A percentile compares a stretch with the other conserved stretches of the same genome.
Conservation (phyloP, 1,140 invertebrate genomes). For the Littorina saxatilis region DNA sequence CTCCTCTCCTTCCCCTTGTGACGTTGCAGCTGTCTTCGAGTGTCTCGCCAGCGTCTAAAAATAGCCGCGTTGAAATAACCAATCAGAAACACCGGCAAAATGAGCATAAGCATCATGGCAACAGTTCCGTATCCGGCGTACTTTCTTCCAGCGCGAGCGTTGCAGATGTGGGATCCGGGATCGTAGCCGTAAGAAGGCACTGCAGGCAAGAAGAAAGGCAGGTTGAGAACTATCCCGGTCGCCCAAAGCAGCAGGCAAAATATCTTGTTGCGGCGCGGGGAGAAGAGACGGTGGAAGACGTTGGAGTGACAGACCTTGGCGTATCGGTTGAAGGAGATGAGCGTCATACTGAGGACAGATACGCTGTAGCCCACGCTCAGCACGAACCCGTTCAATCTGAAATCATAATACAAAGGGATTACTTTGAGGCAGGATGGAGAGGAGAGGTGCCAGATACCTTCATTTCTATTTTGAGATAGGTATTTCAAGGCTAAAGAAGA, state of each 20-base stretch:
- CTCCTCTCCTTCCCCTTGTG: neutral
- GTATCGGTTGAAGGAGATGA: slow-evolving; percentile 24
- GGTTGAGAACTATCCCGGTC: neutral
- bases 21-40: neutral
- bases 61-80: slow-evolving; percentile 16
- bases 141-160: neutral
- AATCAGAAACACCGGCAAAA: neutral
- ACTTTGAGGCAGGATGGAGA: too few species aligned
- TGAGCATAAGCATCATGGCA: neutral
- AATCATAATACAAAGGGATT: too few species aligned
- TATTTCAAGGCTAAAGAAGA: too few species aligned
- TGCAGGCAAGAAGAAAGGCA: neutral
- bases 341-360: neutral
- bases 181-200: slow-evolving; percentile 21
- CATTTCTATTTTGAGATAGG: too few species aligned
- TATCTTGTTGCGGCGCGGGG: neutral
- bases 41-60: neutral
- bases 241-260: neutral
- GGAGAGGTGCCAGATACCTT: too few species aligned
- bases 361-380: slow-evolving; percentile 6
- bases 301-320: neutral
- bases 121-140: neutral
- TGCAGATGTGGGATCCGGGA: slow-evolving; percentile 8
- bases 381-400: slow-evolving; percentile 4
- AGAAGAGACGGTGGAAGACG: neutral